A percentile compares a stretch with the other conserved stretches of the same genome.
These are phyloP conservation scores for Theristicus caerulescens DNA, from an alignment of 2,113 vertebrate species.

Conservation along the genomic window DNA sequence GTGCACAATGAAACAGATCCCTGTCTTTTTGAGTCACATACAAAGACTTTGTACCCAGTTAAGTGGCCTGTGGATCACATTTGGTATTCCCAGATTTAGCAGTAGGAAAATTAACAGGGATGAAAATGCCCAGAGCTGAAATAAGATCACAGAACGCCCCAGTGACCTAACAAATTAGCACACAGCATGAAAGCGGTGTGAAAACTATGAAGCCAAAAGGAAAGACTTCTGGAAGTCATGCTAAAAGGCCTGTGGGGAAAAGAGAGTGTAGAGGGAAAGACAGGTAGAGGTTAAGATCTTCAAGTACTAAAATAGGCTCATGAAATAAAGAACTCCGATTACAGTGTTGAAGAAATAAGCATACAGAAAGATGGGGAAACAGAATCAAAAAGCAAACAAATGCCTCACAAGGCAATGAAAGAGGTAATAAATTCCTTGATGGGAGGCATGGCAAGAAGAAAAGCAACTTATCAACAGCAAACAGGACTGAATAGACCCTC, in stretches of 20 bases:
- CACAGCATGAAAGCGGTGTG: background rate
- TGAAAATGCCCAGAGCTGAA: constrained; percentile 2
- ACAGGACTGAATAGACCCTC: background rate
- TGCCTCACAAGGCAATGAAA: background rate
- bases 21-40: background rate
- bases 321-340: background rate
- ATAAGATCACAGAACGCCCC: background rate
- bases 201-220: background rate
- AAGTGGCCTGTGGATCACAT: background rate
- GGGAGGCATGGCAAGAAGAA: background rate
- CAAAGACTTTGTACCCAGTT: background rate
- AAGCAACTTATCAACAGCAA: background rate
- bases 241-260: background rate
- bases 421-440: background rate
- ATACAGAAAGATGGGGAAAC: background rate
- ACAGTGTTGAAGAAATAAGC: background rate
- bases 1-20: background rate
- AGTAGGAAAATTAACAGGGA: background rate
- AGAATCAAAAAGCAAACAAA: background rate
- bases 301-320: background rate
- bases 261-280: background rate
- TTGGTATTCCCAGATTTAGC: background rate
- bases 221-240: background rate
- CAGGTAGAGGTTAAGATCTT: background rate
- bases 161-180: constrained; percentile 15